These are phyloP conservation scores for Nyleta sp. DNA, from an alignment of 2,888 invertebrate species.

Conservation along the genomic window DNA sequence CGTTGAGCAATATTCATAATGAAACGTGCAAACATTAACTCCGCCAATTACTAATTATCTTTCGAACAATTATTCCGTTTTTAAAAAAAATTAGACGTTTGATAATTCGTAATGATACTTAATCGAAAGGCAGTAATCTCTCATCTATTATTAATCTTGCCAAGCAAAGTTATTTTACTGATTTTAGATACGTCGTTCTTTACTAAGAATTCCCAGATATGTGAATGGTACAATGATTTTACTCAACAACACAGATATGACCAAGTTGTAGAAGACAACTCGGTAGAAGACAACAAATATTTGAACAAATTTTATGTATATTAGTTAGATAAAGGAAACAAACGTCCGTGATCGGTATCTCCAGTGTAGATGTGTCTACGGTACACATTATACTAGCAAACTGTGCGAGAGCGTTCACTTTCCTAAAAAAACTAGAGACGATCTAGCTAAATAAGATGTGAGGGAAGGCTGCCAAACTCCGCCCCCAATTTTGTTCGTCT, in stretches of 20 bases:
- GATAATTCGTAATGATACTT: too few species aligned
- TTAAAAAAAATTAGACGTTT: neutral
- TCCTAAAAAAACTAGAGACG: slow-evolving; percentile 32
- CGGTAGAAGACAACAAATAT: neutral
- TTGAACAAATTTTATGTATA: slow-evolving; percentile 26
- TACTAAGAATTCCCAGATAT: neutral
- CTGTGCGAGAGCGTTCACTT: slow-evolving; percentile 17
- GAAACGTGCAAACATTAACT: slow-evolving; percentile 1
- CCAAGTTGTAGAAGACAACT: too few species aligned
- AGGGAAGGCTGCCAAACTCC: slow-evolving; percentile 51
- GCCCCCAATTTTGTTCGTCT: slow-evolving; percentile 32
- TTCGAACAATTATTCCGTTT: too few species aligned
- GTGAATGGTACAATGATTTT: neutral
- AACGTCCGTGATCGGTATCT: neutral
- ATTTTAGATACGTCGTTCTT: slow-evolving; percentile 6
- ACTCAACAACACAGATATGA: neutral
- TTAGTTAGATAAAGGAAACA: slow-evolving; percentile 24
- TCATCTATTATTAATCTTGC: too few species aligned
- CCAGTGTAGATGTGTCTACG: neutral
- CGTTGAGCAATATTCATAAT: slow-evolving; percentile 17
- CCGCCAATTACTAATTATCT: neutral
- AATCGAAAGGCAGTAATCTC: too few species aligned
- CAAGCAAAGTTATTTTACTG: neutral
- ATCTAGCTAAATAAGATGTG: slow-evolving; percentile 31
- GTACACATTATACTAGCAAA: slow-evolving; percentile 1